Conservation (phyloP, 2,888 invertebrate species). For the Ennomos fuscantarius region DNA sequence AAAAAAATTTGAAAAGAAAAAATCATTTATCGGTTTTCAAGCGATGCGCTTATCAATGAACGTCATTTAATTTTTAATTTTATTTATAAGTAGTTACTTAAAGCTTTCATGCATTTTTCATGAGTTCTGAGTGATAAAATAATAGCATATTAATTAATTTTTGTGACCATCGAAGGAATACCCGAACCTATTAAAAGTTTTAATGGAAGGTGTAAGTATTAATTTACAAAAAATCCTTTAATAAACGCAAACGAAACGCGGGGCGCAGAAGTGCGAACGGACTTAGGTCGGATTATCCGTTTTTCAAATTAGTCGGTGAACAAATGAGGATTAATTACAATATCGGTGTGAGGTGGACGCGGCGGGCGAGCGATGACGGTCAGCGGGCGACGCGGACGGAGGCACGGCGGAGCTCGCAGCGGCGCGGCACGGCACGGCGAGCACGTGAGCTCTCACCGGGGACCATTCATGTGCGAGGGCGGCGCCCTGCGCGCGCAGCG, state of each 20-base stretch:
- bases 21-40: no score
- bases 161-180: slow-evolving; percentile 17
- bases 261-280: slow-evolving; percentile 22
- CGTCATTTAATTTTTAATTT: no score
- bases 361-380: not conserved
- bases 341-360: slow-evolving; percentile 23
- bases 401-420: slow-evolving; percentile 20
- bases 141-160: slow-evolving; percentile 16
- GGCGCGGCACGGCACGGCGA: slow-evolving; percentile 56
- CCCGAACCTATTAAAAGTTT: slow-evolving; percentile 24
- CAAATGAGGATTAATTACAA: slow-evolving; percentile 34
- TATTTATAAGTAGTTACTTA: no score
- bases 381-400: not conserved
- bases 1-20: no score
- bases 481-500: slow-evolving; percentile 78
- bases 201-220: slow-evolving; percentile 30
- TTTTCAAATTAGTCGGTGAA: slow-evolving; percentile 32
- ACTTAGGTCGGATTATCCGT: slow-evolving; percentile 33
- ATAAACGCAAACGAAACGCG: slow-evolving; percentile 24
- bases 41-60: no score
- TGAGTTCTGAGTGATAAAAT: slow-evolving; percentile 2
- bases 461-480: slow-evolving; percentile 77
- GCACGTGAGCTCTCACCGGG: slow-evolving; percentile 80
- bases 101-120: no score
- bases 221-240: slow-evolving; percentile 29